Conservation (phyloP, 2,113 vertebrate species). For the Xyrauchen texanus region DNA sequence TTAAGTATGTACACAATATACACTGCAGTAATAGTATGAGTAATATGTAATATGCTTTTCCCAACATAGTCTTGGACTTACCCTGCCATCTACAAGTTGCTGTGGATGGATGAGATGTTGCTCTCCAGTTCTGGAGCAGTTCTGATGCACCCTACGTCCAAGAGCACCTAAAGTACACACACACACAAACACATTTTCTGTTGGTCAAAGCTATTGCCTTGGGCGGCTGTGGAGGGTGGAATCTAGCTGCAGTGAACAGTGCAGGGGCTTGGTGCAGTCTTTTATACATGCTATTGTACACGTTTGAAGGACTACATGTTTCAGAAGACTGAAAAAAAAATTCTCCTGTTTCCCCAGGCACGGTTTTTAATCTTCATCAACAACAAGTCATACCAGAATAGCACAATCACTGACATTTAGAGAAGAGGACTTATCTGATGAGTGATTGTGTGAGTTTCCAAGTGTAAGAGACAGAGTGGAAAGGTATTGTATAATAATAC, state of each 20-base stretch:
- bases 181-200: constrained; percentile 7
- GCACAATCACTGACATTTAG: neutral
- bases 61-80: constrained; percentile 49
- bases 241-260: neutral
- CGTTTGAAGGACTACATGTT: constrained; percentile 7
- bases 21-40: neutral
- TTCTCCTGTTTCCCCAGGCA: neutral
- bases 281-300: constrained; percentile 13
- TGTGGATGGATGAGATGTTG: constrained; percentile 78
- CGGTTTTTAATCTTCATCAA: constrained; percentile 1
- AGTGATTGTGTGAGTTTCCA: constrained; percentile 19
- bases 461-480: constrained; percentile 19
- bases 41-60: neutral
- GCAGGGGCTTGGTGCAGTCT: neutral
- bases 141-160: constrained; percentile 63
- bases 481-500: too few species aligned
- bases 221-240: neutral
- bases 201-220: neutral
- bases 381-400: constrained; percentile 3
- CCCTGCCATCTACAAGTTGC: constrained; percentile 82
- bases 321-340: constrained; percentile 2
- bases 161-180: constrained; percentile 64
- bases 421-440: constrained; percentile 1
- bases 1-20: neutral
- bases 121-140: constrained; percentile 69